These are phyloP conservation scores for Trachythela sp. DNA, from an alignment of 64 coral and sea anemone genomes.

Conservation along the genomic window DNA sequence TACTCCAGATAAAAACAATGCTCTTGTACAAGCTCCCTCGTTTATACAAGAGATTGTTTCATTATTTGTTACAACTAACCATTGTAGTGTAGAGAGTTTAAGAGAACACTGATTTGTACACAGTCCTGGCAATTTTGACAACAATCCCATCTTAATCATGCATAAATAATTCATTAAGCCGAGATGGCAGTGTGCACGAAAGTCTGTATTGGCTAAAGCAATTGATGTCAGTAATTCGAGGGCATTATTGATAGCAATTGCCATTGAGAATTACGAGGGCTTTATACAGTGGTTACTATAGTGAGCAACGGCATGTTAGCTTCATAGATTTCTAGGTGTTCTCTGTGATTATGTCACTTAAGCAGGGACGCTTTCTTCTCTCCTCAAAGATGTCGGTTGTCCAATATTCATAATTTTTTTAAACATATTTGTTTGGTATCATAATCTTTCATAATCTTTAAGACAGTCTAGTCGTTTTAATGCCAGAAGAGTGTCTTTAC, in stretches of 20 bases:
- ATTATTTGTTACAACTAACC: slow-evolving; percentile 3
- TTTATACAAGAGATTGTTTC: slow-evolving; percentile 26
- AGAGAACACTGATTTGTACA: slow-evolving; percentile 16
- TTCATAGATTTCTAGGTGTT: background rate
- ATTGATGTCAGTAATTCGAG: slow-evolving; percentile 19
- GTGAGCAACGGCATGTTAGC: background rate
- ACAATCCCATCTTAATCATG: background rate
- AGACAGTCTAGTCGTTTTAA: slow-evolving; percentile 1
- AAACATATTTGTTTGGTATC: background rate
- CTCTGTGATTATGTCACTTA: no score
- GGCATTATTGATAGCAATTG: slow-evolving; percentile 16
- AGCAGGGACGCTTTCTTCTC: no score
- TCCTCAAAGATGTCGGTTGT: background rate
- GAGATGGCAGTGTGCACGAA: background rate
- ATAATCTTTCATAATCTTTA: background rate
- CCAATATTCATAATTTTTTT: background rate
- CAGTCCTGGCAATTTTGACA: background rate
- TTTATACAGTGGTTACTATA: slow-evolving; percentile 16
- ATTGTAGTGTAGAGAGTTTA: slow-evolving; percentile 13
- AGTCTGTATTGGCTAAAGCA: slow-evolving; percentile 10
- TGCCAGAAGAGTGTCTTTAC: no score
- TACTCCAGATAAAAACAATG: slow-evolving; percentile 16
- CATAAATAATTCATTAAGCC: slow-evolving; percentile 5
- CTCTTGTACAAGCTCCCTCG: slow-evolving; percentile 11
- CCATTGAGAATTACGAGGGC: slow-evolving; percentile 10